Conservation (phyloP, 2,113 vertebrate genomes). For the Xiphorhynchus elegans region DNA sequence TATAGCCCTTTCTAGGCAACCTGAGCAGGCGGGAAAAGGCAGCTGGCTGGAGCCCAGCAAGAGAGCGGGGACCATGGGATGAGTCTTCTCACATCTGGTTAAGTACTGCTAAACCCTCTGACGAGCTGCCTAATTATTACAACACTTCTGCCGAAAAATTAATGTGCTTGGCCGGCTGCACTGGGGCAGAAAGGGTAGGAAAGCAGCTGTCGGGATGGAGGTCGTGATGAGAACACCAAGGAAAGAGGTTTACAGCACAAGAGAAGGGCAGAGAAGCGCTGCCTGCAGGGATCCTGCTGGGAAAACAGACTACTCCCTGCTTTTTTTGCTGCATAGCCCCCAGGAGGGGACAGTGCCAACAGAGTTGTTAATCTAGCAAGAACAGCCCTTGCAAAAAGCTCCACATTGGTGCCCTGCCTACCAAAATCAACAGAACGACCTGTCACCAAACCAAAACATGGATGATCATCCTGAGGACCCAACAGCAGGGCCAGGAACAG, state of each 20-base stretch:
- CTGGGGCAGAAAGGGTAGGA: constrained; percentile 49
- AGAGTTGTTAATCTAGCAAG: not conserved
- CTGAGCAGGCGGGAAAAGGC: constrained; percentile 65
- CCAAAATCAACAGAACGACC: not conserved
- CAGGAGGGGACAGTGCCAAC: not conserved
- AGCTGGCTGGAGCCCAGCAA: constrained; percentile 70
- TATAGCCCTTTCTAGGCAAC: constrained; percentile 55
- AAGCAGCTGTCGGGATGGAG: constrained; percentile 50
- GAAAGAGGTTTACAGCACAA: not conserved
- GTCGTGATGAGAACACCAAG: not conserved
- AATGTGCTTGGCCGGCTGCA: constrained; percentile 80
- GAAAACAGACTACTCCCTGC: not conserved
- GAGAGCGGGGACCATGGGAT: constrained; percentile 74
- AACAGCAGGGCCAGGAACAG: not conserved
- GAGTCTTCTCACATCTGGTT: constrained; percentile 95
- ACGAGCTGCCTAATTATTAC: constrained; percentile 89
- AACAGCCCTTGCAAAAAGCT: not conserved
- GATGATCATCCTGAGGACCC: not conserved
- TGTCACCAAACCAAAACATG: not conserved
- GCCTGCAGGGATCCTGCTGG: not conserved
- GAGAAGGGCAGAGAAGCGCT: constrained; percentile 17
- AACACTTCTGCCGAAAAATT: constrained; percentile 91
- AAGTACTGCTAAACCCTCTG: constrained; percentile 83
- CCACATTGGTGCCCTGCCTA: not conserved
- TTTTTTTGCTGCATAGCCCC: not conserved